These are phyloP conservation scores for Labeo calbasu DNA, from an alignment of 2,797 vertebrate species.

Conservation along the genomic window DNA sequence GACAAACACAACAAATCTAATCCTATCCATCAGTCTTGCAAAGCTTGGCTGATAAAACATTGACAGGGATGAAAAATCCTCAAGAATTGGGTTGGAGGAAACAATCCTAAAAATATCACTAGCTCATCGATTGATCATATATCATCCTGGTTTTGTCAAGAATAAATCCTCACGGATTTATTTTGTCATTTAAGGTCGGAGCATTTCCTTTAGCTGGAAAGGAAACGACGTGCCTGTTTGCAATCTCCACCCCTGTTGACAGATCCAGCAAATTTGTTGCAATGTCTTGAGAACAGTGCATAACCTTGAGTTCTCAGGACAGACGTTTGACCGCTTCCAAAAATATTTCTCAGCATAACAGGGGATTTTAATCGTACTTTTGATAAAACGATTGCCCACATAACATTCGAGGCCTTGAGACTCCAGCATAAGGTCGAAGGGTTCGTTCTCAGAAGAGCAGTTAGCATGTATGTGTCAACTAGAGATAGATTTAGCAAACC, in stretches of 20 bases:
- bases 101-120: constrained; percentile 37
- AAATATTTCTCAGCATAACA: constrained; percentile 43
- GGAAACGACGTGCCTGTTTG: constrained; percentile 51
- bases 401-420: constrained; percentile 61
- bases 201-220: constrained; percentile 69
- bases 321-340: constrained; percentile 32
- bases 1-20: constrained; percentile 1
- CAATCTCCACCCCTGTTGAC: constrained; percentile 58
- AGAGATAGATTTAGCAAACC: constrained; percentile 64
- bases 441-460: constrained; percentile 63
- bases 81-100: background rate
- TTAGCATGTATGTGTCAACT: constrained; percentile 61
- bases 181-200: constrained; percentile 59
- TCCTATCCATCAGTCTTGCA: constrained; percentile 8
- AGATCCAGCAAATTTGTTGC: constrained; percentile 61
- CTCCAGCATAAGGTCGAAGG: constrained; percentile 62
- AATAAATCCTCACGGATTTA: constrained; percentile 43
- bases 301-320: constrained; percentile 60
- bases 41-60: constrained; percentile 23
- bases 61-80: constrained; percentile 27
- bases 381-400: constrained; percentile 61
- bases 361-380: constrained; percentile 63
- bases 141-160: constrained; percentile 20
- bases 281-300: constrained; percentile 49
- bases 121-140: constrained; percentile 20